A percentile compares a stretch with the other conserved stretches of the same genome.
Evolutionary conservation across 2,113 vertebrate species (phyloP).

Genomic region (Campylomormyrus numenius): DNA sequence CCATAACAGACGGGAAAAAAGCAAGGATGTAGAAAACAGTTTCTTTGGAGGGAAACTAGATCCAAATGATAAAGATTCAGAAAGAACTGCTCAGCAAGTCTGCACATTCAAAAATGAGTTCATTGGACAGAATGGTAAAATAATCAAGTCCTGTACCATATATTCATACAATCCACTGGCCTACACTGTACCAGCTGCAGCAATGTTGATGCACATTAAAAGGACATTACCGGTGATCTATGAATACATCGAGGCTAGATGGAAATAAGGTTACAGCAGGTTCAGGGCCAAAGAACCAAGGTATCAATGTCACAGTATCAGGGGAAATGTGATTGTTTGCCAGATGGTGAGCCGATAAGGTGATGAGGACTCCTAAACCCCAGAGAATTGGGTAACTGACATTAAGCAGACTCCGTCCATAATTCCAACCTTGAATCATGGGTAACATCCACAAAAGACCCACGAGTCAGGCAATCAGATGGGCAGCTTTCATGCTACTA

Average conservation of each 20-base stretch:
- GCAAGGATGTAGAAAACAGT: background rate
- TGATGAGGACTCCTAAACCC: background rate
- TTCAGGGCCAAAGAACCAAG: background rate
- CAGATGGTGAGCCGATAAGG: background rate
- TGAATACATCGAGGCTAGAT: background rate
- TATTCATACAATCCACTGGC: background rate
- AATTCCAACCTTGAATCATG: background rate
- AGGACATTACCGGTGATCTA: background rate
- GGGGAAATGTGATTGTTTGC: background rate
- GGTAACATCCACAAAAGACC: background rate
- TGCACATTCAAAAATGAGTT: background rate
- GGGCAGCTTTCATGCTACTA: background rate
- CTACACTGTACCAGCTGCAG: background rate
- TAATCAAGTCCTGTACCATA: background rate
- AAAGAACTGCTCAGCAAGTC: background rate
- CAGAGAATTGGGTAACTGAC: background rate
- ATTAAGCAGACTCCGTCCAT: background rate
- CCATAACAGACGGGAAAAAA: background rate
- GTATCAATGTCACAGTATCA: background rate
- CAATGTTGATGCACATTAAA: no score
- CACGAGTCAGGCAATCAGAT: no score
- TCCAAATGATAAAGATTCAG: background rate
- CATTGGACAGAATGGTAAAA: background rate
- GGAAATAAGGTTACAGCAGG: constrained; percentile 1
- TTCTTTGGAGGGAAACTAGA: background rate